Evolutionary conservation across 2,113 vertebrate species (phyloP), one percentile per base, ranked within the genome.

Genomic region (Lampris incognitus): DNA sequence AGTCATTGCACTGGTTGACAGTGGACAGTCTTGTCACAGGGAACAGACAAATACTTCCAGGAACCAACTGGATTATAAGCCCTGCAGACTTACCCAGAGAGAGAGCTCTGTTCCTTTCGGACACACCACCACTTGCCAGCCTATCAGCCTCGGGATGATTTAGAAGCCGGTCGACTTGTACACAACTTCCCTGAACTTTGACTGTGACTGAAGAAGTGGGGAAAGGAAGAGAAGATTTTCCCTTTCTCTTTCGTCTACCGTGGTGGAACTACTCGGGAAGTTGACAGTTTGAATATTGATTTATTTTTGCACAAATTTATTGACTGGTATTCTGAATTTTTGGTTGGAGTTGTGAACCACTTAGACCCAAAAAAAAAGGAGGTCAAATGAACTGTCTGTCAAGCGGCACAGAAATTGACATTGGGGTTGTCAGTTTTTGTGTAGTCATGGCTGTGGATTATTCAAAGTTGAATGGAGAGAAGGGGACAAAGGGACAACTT

Each of bases 61-160:
- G 72, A 82, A 41, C 42, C 42, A 56, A 59, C 4, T 9, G 72
- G 69, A 77, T 80, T 73, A 83, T 24, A 24, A 24, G 9, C 50
- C 1, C 41, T 1, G 10, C 71, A 0, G 62, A 6, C 51, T 61
- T 51, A 41, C 66, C 74, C 81, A 42, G 82, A 49, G 46, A 81
- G 2, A 51, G 66, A 9, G 0, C 67, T 59, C 72, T 69, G 8
- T 37, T 83, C 24, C 77, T 51, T 24, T 24, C 24, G 74, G 62
- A 66, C n/a, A 44, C 11, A 0, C 0, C 41, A 0, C 3, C 13
- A 0, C 48, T 6, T 46, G 55, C 1, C 66, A 57, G 58, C 61
- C 49, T 11, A 6, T 65, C 24, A 11, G 65, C 5, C 49, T 42
- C 5, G 9, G 36, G 42, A 8, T 63, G 11, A 8, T 48, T 44